Evolutionary conservation across 1,140 invertebrate species (phyloP).

Genomic region (Saxidomus purpurata): DNA sequence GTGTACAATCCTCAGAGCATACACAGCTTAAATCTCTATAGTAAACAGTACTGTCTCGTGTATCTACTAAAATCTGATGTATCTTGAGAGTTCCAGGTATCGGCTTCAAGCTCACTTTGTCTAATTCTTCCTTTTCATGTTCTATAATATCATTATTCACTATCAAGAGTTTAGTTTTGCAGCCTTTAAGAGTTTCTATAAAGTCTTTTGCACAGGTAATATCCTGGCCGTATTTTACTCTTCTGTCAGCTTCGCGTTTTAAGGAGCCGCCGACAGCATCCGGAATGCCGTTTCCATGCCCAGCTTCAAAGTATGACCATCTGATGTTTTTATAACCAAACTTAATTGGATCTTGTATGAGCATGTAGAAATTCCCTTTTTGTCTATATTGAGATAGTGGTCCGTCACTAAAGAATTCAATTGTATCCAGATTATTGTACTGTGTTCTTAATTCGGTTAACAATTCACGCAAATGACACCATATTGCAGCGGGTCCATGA

Average conservation of each 20-base stretch:
- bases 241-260: conserved; percentile 18
- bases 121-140: neutral
- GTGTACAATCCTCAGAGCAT: too few species aligned
- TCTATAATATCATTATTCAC: neutral
- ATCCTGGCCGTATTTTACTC: neutral
- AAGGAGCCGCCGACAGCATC: conserved; percentile 70
- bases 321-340: conserved; percentile 62
- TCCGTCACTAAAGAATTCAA: conserved; percentile 64
- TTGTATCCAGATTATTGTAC: conserved; percentile 22
- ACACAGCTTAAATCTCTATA: neutral
- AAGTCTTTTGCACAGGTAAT: conserved; percentile 5
- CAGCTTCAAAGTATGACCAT: conserved; percentile 86
- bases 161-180: neutral
- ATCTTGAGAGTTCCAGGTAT: neutral
- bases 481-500: conserved; percentile 41
- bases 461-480: conserved; percentile 39
- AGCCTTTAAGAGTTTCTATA: neutral
- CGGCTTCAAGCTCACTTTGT: neutral
- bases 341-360: conserved; percentile 25
- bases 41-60: neutral
- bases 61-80: neutral
- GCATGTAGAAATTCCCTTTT: conserved; percentile 68
- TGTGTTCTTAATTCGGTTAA: conserved; percentile 53
- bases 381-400: conserved; percentile 66
- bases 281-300: conserved; percentile 86